Base-by-base conservation (phyloP, 2,797 vertebrate species). In the Sebastes taczanowskii region DNA sequence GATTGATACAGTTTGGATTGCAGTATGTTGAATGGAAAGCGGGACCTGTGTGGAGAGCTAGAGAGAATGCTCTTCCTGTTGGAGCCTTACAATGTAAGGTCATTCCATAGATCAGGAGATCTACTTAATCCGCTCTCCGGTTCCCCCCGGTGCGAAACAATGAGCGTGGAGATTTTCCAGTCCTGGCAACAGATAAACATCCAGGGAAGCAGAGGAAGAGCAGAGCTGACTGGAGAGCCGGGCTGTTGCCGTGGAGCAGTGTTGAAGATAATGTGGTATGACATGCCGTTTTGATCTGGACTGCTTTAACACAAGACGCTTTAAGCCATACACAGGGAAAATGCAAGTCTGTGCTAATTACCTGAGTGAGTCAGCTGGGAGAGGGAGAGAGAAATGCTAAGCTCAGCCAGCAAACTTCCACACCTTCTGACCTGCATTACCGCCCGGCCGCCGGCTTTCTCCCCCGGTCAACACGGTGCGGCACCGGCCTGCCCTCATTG, bases 121-220 rank as follows among this genome's bases (percentile, higher is more conserved):
- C 89, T 82, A 70, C 83, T 80, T 92, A 91, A 91, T 91, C 85
- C 59, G 23, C 81, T 90, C 74, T 78, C 66, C n/a, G 7, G 80
- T 85, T 90, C 88, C 78, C 82, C 55, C 13, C 68, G 81, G 84
- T 89, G 85, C 83, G 78, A 89, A 92, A 89, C 86, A 91, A 86
- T 83, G 77, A 90, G 69, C 18, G 49, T 60, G 35, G 85, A 93
- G 86, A 88, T 87, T 92, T 91, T 82, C 77, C 87, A 83, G 84
- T 86, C 83, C 76, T 90, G 74, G 90, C 88, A 93, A 90, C 89
- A 93, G 88, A 92, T 92, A 92, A 92, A 94, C 92, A 95, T 90
- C 61, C 83, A 78, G 80, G 78, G 69, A 90, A 82, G 80, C 73
- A 49, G 87, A 87, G 87, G 87, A 78, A 80, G 74, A 87, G 80